Evolutionary conservation across 2,113 vertebrate genomes (phyloP).

Genomic region (Pitta sordida): DNA sequence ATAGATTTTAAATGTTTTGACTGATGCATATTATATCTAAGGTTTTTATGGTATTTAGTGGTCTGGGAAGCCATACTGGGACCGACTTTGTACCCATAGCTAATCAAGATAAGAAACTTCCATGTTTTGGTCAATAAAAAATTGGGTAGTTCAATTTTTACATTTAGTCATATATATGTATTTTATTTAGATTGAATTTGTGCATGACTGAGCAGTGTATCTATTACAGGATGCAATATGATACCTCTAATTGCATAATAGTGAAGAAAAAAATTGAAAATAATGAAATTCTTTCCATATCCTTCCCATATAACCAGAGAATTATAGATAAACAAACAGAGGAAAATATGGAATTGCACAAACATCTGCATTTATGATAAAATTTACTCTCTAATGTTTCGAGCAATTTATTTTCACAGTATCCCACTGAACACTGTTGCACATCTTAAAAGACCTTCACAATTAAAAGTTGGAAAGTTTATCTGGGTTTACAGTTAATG

Average conservation of each 20-base stretch:
- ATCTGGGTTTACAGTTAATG: not conserved
- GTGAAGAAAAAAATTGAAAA: not conserved
- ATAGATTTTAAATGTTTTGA: not conserved
- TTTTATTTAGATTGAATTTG: not conserved
- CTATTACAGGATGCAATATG: not conserved
- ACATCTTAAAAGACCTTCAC: not conserved
- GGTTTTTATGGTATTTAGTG: not conserved
- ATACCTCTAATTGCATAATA: not conserved
- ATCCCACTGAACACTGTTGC: not conserved
- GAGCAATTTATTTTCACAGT: not conserved
- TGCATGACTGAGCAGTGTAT: not conserved
- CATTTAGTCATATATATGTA: not conserved
- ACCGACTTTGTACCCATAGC: not conserved
- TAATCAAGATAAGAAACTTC: not conserved
- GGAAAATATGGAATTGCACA: not conserved
- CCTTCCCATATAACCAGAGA: not conserved
- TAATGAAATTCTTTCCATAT: not conserved
- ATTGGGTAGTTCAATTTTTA: not conserved
- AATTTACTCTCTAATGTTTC: not conserved
- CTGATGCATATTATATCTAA: not conserved
- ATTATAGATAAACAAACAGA: not conserved
- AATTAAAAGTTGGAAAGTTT: not conserved
- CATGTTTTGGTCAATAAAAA: not conserved
- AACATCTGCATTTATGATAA: not conserved
- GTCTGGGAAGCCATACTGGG: not conserved